These are phyloP conservation scores for Drosophila borealis DNA, from an alignment of 2,888 invertebrate species.

Conservation along the genomic window DNA sequence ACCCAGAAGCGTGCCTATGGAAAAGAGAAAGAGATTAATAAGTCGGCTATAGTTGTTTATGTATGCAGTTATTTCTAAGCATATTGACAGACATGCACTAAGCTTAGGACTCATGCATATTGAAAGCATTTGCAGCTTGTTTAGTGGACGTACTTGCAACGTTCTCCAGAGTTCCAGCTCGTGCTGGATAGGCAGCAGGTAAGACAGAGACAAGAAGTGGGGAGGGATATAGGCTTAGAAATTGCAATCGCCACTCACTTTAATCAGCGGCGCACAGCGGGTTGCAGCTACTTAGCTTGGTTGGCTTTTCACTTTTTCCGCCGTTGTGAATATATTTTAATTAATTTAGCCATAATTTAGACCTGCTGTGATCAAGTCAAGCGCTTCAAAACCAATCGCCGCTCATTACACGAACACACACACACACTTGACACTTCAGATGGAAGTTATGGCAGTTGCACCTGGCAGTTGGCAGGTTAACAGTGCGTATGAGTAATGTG, in stretches of 20 bases:
- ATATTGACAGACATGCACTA: slow-evolving; percentile 21
- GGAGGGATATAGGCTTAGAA: slow-evolving; percentile 26
- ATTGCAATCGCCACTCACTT: slow-evolving; percentile 46
- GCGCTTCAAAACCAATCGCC: slow-evolving; percentile 41
- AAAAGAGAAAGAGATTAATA: not conserved
- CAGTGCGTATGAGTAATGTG: slow-evolving; percentile 77
- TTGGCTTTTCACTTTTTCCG: slow-evolving; percentile 37
- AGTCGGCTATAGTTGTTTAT: not conserved
- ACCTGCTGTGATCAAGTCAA: slow-evolving; percentile 45
- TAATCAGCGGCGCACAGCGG: slow-evolving; percentile 44
- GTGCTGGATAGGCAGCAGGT: slow-evolving; percentile 55
- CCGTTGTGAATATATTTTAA: slow-evolving; percentile 52
- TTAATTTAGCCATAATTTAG: slow-evolving; percentile 68
- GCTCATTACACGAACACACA: slow-evolving; percentile 40
- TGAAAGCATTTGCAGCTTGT: not conserved
- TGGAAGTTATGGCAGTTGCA: slow-evolving; percentile 23
- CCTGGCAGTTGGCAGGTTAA: slow-evolving; percentile 49
- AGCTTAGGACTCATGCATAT: slow-evolving; percentile 10
- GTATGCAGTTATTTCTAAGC: not conserved
- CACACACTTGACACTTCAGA: slow-evolving; percentile 10
- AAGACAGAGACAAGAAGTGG: slow-evolving; percentile 1
- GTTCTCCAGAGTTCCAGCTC: slow-evolving; percentile 92
- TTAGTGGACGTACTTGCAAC: slow-evolving; percentile 89
- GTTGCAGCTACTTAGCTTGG: slow-evolving; percentile 23
- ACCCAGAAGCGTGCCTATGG: slow-evolving; percentile 96